These are phyloP conservation scores for Colossoma macropomum DNA, from an alignment of 2,113 vertebrate genomes.

Conservation along the genomic window DNA sequence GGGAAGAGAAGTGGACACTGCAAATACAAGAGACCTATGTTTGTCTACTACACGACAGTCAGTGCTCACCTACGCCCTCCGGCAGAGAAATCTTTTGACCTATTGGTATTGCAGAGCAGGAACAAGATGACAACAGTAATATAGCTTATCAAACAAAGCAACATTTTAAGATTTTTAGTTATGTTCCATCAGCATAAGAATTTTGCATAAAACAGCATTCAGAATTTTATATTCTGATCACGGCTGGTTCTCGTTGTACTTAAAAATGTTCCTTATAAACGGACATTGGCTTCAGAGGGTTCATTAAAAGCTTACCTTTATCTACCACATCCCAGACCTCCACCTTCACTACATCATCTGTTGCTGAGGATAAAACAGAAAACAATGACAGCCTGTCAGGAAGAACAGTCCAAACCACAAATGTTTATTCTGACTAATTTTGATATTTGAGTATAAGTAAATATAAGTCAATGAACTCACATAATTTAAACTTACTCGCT, in stretches of 20 bases:
- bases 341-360: constrained; percentile 89
- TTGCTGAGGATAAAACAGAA: constrained; percentile 74
- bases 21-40: constrained; percentile 2
- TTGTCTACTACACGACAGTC: constrained; percentile 21
- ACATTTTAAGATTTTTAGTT: not conserved
- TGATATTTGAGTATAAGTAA: too few species aligned
- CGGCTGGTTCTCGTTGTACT: not conserved
- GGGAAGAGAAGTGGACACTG: constrained; percentile 9
- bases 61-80: constrained; percentile 70
- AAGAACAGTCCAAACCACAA: not conserved
- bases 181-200: not conserved
- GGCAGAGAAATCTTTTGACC: constrained; percentile 70
- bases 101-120: constrained; percentile 44
- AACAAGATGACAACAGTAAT: not conserved
- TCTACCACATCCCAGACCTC: constrained; percentile 92
- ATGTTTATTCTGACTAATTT: too few species aligned
- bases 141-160: not conserved
- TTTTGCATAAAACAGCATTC: not conserved
- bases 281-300: not conserved
- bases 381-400: not conserved
- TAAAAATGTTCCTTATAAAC: not conserved
- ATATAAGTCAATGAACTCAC: too few species aligned
- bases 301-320: constrained; percentile 78
- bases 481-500: too few species aligned
- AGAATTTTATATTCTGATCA: not conserved